Evolutionary conservation across 2,113 vertebrate species (phyloP).

Genomic region (Garra rufa): DNA sequence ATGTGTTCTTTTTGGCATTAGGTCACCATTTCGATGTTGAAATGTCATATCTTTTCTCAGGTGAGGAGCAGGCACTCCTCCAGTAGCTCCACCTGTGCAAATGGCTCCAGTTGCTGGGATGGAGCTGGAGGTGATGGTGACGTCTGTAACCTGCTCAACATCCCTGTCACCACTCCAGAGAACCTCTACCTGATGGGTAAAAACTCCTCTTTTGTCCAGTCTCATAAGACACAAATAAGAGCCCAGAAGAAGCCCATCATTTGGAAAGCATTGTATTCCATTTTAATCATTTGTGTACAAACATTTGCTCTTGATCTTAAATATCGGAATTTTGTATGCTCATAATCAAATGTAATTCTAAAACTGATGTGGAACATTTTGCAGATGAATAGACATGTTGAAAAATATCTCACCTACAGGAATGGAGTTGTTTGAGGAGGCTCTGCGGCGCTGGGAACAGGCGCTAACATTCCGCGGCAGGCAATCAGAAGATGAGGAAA

Average conservation of each 20-base stretch:
- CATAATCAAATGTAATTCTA: neutral
- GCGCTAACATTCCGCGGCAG: constrained; percentile 88
- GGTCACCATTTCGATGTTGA: neutral
- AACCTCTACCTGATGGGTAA: constrained; percentile 97
- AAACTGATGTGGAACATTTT: neutral
- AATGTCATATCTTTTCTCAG: constrained; percentile 65
- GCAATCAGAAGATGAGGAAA: constrained; percentile 85
- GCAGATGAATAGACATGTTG: too few species aligned
- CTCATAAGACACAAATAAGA: neutral
- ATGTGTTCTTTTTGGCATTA: neutral
- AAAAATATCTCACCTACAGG: constrained; percentile 78
- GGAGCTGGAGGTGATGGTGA: constrained; percentile 82
- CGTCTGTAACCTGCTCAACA: constrained; percentile 82
- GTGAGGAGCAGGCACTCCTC: constrained; percentile 89
- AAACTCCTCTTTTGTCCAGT: constrained; percentile 15
- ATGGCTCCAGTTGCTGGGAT: constrained; percentile 87
- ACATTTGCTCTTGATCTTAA: neutral
- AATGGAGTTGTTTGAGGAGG: constrained; percentile 97
- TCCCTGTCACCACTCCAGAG: constrained; percentile 92
- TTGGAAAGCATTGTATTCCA: neutral
- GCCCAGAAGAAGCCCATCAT: neutral
- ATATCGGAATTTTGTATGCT: neutral
- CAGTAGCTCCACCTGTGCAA: constrained; percentile 88
- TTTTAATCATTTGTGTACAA: neutral
- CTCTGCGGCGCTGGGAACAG: constrained; percentile 91